Evolutionary conservation across 2,113 vertebrate genomes (phyloP), one percentile per base, ranked within the genome.

Genomic region (Chascanopsetta lugubris): DNA sequence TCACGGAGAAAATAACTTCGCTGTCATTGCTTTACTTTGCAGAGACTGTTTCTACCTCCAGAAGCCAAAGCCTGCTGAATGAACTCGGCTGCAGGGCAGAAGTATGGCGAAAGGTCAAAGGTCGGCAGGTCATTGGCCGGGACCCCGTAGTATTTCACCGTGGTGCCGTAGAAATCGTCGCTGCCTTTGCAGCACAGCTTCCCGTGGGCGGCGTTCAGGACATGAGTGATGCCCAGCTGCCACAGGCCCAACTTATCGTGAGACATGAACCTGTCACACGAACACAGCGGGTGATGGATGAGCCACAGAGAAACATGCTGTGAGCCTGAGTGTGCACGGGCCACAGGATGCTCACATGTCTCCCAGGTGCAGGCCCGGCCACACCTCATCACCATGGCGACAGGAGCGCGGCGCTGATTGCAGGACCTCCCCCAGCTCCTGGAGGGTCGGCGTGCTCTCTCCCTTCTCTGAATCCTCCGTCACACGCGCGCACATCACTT

Each of bases 51-150:
- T 11, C 20, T 95, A 99, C 96, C 96, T 93, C 93, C 94, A 13
- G 94, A 91, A 0, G 88, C 93, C 75, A 98, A 79, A 59, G 94
- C 95, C 0, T 83, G 84, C 65, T 98, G 92, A 82, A 98, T 97
- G 81, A 95, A 98, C 17, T 95, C 88, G 27, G 95, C 93, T 0
- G 95, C 93, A 0, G 95, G 92, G 77, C 93, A 92, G 83, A 98
- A 98, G 87, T 94, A 97, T 51, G 91, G 90, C 84, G 93, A 95
- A 82, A 98, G 92, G 82, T 98, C 91, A 83, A 98, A 98, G 15
- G 91, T 93, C 9, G 95, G 95, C 63, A 96, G 85, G 72, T 99
- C 96, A 1, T 94, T 90, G 50, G 94, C 95, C n/a, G 94, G 94
- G 27, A 98, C 93, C 1, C 95, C 95, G 4, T 93, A 90, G 65